phyloP scores from a whole-genome alignment of 2,797 vertebrate species.

The Microtus obscurus region DNA sequence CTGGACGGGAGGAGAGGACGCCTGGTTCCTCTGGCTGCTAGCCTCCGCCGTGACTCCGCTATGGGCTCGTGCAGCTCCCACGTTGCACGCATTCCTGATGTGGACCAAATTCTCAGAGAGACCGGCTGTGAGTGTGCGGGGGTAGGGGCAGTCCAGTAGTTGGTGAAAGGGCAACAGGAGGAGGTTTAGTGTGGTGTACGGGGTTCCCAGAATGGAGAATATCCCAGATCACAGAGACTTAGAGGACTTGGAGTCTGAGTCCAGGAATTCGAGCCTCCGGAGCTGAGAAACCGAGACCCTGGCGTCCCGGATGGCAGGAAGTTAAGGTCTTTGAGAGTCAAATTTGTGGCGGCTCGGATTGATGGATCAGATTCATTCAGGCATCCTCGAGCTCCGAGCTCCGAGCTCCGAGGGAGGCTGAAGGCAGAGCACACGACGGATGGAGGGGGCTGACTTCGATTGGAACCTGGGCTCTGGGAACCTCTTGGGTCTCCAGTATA shows the following conservation, averaged over 20 bases:
- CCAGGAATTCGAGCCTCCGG: not conserved
- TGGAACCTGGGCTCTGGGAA: not conserved
- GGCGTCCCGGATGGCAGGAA: not conserved
- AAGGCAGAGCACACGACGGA: not conserved
- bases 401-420: not conserved
- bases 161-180: no score
- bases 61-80: constrained; percentile 76
- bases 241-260: not conserved
- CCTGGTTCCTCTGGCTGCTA: not conserved
- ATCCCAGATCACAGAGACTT: not conserved
- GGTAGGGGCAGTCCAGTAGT: not conserved
- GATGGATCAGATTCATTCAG: not conserved
- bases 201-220: not conserved
- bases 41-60: not conserved
- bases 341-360: not conserved
- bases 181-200: not conserved
- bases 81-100: constrained; percentile 64
- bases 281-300: not conserved
- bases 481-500: not conserved
- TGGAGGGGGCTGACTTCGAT: not conserved
- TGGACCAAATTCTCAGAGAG: constrained; percentile 68
- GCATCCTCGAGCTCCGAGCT: no score
- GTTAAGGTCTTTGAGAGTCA: not conserved
- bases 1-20: not conserved
- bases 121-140: constrained; percentile 78